Conservation (phyloP, 2,113 vertebrate species). For the Brachionichthys hirsutus region DNA sequence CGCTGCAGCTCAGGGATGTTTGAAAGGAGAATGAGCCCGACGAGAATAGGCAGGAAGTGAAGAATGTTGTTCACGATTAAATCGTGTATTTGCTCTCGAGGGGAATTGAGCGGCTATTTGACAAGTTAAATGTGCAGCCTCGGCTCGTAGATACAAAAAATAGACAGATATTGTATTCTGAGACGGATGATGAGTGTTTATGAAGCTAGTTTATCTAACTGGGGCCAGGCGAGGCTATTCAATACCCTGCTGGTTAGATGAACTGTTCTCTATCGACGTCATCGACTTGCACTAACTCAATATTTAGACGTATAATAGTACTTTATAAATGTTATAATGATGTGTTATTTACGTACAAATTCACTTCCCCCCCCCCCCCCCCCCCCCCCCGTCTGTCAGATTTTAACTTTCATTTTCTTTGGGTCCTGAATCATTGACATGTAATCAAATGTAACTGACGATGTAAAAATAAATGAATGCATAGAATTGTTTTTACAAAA, state of each 20-base stretch:
- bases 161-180: not conserved
- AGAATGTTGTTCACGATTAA: conserved; percentile 44
- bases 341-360: conserved; percentile 24
- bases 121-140: conserved; percentile 27
- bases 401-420: conserved; percentile 6
- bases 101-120: conserved; percentile 34
- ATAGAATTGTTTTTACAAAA: conserved; percentile 41
- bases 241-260: conserved; percentile 1
- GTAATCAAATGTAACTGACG: conserved; percentile 11
- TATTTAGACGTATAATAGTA: not conserved
- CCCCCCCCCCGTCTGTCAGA: conserved; percentile 15
- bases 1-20: conserved; percentile 52
- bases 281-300: conserved; percentile 8
- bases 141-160: conserved; percentile 2
- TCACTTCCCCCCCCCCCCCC: too few species aligned
- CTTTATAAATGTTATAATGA: conserved; percentile 18
- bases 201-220: not conserved
- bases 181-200: conserved; percentile 13
- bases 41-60: conserved; percentile 48
- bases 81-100: conserved; percentile 21
- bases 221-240: not conserved
- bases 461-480: conserved; percentile 47
- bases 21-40: conserved; percentile 49
- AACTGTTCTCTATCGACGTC: conserved; percentile 19
- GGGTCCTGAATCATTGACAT: conserved; percentile 10